Conservation (phyloP, 2,113 vertebrate species). For the Halcyon senegalensis region DNA sequence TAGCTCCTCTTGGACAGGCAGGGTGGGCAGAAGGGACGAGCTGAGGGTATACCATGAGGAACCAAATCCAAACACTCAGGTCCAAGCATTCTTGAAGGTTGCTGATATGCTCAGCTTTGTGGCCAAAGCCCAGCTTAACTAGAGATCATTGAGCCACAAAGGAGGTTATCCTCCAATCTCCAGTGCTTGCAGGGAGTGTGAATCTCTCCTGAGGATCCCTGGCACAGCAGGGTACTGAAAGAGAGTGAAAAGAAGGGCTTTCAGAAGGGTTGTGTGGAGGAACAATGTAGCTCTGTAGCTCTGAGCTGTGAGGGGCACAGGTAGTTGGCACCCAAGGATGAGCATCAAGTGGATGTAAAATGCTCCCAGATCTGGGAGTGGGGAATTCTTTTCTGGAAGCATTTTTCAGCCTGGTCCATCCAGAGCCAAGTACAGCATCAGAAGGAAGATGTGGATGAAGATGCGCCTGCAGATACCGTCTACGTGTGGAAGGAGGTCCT, state of each 20-base stretch:
- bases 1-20: not conserved
- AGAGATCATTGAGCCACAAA: rapidly evolving
- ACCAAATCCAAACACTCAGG: not conserved
- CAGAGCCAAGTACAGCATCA: not conserved
- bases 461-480: not conserved
- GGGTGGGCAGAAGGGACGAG: not conserved
- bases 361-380: not conserved
- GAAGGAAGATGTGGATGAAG: not conserved
- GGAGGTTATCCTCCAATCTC: not conserved
- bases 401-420: not conserved
- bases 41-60: not conserved
- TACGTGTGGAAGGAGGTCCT: not conserved
- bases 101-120: not conserved
- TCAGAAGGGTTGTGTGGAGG: not conserved
- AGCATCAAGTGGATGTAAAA: not conserved
- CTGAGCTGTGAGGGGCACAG: not conserved
- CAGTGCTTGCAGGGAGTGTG: not conserved
- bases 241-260: not conserved
- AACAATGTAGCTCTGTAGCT: not conserved
- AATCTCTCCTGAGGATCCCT: not conserved
- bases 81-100: not conserved
- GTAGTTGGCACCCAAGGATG: not conserved
- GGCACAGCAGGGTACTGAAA: not conserved
- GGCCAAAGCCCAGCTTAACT: not conserved
- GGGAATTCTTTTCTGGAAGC: not conserved